These are phyloP conservation scores for Ptychobarbus kaznakovi DNA, from an alignment of 2,797 vertebrate species.

Conservation along the genomic window DNA sequence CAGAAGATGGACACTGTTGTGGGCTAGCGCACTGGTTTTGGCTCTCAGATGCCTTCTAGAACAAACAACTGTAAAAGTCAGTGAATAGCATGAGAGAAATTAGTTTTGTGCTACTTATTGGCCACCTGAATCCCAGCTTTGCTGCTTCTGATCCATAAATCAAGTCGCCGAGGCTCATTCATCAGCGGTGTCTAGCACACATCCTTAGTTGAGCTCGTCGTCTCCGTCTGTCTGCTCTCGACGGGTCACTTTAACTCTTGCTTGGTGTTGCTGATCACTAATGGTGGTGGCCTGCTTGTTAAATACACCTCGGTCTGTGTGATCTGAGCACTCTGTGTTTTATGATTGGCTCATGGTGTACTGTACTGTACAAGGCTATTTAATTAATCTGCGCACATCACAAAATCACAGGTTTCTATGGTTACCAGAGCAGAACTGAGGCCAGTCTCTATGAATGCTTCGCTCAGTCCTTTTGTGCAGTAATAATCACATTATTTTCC, in stretches of 20 bases:
- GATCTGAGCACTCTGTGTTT: constrained; percentile 41
- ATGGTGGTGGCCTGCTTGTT: not conserved
- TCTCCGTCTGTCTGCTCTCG: constrained; percentile 1
- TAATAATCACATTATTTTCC: constrained; percentile 4
- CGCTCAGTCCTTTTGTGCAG: not conserved
- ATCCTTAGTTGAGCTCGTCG: constrained; percentile 11
- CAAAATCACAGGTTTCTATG: constrained; percentile 55
- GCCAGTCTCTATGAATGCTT: constrained; percentile 14
- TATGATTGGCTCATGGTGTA: constrained; percentile 40
- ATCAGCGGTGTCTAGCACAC: constrained; percentile 16
- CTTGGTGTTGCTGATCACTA: constrained; percentile 10
- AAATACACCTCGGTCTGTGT: not conserved
- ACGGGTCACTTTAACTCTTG: constrained; percentile 21
- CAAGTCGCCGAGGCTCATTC: constrained; percentile 13
- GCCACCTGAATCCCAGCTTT: constrained; percentile 54
- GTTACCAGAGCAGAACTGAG: constrained; percentile 48
- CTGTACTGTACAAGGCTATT: constrained; percentile 35
- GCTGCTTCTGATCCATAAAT: constrained; percentile 43
- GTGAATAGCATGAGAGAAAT: constrained; percentile 26
- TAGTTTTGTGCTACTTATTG: constrained; percentile 55
- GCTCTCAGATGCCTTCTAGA: not conserved
- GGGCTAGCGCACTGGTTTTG: not conserved
- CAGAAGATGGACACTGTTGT: constrained; percentile 24
- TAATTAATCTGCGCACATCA: constrained; percentile 53
- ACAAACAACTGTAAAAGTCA: not conserved